Percentiles rank a stretch among this genome's conserved stretches.
These are phyloP conservation scores for Mormyrus lacerda DNA, from an alignment of 2,113 vertebrate genomes.

Conservation along the genomic window DNA sequence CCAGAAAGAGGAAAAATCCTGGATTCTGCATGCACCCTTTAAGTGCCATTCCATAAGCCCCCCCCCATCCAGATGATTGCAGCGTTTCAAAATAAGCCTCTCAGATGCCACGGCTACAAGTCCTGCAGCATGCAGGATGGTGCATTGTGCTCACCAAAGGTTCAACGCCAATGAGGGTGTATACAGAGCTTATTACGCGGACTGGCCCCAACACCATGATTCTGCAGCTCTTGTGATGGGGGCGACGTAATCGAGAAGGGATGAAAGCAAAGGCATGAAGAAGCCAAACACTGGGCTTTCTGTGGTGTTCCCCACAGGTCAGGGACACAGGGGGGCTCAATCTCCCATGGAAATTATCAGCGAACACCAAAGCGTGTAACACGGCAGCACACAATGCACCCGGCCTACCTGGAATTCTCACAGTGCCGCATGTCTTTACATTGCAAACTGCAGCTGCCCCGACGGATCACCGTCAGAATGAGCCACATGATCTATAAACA, in stretches of 20 bases:
- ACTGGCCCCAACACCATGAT: not conserved
- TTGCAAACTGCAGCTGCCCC: not conserved
- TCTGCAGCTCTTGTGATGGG: not conserved
- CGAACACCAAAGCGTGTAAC: not conserved
- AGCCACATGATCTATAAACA: not conserved
- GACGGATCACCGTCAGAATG: not conserved
- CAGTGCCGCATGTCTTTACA: not conserved
- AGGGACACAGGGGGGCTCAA: not conserved
- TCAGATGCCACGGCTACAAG: not conserved
- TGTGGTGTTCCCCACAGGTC: not conserved
- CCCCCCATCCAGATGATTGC: not conserved
- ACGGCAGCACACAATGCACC: not conserved
- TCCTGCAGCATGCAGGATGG: not conserved
- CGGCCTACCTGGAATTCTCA: not conserved
- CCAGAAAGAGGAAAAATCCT: not conserved
- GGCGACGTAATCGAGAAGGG: not conserved
- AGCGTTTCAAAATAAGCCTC: not conserved
- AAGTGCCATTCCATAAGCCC: constrained; percentile 20
- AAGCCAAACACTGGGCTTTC: not conserved
- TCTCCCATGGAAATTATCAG: not conserved
- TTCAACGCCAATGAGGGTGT: not conserved
- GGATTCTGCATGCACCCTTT: not conserved
- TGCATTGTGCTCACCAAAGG: not conserved
- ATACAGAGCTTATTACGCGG: not conserved
- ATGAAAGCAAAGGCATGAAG: not conserved